Evolutionary conservation across 2,888 invertebrate genomes (phyloP), one percentile per base, ranked within the genome.

Genomic region (Coenonympha arcania): DNA sequence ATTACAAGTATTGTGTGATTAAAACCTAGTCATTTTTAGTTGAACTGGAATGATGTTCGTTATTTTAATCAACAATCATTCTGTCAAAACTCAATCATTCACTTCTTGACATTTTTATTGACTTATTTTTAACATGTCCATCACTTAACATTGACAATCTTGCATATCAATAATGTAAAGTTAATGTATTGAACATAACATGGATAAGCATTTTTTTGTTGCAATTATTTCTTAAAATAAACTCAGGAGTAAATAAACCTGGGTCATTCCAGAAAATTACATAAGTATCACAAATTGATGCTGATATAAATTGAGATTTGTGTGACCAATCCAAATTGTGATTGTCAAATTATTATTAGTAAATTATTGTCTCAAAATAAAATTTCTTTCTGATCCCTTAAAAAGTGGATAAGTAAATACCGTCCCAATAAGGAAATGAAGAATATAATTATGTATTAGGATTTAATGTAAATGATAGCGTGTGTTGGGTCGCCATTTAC

Each of bases 11-110:
- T 52, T 28, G 26, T 45, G 60, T 60, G 57, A 60, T 60, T 57
- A 42, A 55, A 52, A 51, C 48, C 61, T 61, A 61, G 61, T 61
- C 61, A 61, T 60, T 54, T 55, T 58, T 59, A 61, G 57, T 50
- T 48, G 47, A 50, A 40, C 37, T 28, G 37, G 22, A 13, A 47
- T 48, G 39, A 26, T 41, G 24, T 26, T 41, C 41, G 36, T 24
- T 31, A n/a, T n/a, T 26, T 15, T 33, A 26, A 24, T 39, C 43
- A 30, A 22, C 11, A 48, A 28, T 30, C 48, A 34, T 43, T 39
- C 13, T 18, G 44, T 15, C 13, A 40, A 16, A 20, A 22, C 16
- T 15, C 5, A 1, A 31, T 20, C 9, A 15, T 31, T 18, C 6
- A 33, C 9, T 42, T 1, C 18, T 13, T 44, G 44, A 24, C 34